Evolutionary conservation across 2,113 vertebrate species (phyloP).

Genomic region (Ctenomys sociabilis): DNA sequence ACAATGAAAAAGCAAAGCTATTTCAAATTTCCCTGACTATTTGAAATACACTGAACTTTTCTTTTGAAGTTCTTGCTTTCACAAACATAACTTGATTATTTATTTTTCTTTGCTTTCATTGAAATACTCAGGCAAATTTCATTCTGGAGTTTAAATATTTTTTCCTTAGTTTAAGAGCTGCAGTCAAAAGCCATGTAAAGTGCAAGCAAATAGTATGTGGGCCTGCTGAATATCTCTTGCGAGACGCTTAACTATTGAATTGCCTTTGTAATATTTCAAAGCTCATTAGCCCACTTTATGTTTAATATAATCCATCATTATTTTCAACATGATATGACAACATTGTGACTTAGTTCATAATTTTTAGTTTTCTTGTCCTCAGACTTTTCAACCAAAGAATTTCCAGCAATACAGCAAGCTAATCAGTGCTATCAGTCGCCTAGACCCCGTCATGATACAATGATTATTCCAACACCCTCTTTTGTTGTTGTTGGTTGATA

Average conservation of each 20-base stretch:
- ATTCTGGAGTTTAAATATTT: background rate
- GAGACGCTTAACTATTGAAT: slow-evolving; percentile 9
- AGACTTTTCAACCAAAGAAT: background rate
- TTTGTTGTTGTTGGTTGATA: background rate
- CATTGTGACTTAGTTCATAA: background rate
- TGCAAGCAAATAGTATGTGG: background rate
- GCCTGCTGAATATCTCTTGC: background rate
- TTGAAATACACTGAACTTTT: background rate
- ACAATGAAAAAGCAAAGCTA: background rate
- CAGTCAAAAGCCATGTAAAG: slow-evolving; percentile 33
- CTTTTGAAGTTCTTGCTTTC: background rate
- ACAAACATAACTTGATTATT: background rate
- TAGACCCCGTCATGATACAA: background rate
- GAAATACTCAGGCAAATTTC: background rate
- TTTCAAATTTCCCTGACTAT: background rate
- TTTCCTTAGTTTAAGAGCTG: slow-evolving; percentile 35
- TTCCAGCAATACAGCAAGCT: background rate
- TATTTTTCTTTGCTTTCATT: background rate
- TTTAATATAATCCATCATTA: background rate
- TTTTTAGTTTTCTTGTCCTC: background rate
- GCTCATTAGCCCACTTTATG: background rate
- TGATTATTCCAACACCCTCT: slow-evolving; percentile 14
- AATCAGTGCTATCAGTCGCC: background rate
- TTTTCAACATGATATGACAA: slow-evolving; percentile 38
- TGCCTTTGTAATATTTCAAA: slow-evolving; percentile 49